A percentile compares a stretch with the other conserved stretches of the same genome.
These are phyloP conservation scores for Notodonta dromedarius DNA, from an alignment of 2,888 invertebrate species.

Conservation along the genomic window DNA sequence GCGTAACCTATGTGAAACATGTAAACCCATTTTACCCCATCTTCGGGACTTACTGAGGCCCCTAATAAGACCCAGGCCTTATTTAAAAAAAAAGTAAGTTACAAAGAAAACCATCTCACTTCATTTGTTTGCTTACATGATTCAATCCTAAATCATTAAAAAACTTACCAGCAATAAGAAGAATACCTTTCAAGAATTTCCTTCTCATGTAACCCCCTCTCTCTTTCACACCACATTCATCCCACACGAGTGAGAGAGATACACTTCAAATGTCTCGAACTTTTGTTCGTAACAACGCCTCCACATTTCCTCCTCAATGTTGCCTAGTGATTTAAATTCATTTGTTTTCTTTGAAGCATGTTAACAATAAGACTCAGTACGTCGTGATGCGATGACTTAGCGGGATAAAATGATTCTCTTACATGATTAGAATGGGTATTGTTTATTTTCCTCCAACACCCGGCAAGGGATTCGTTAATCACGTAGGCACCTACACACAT, in stretches of 20 bases:
- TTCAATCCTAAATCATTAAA: conserved; percentile 25
- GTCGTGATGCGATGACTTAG: conserved; percentile 61
- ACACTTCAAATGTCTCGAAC: conserved; percentile 31
- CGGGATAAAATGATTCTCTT: conserved; percentile 58
- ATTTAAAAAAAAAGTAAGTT: background rate
- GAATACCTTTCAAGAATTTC: conserved; percentile 36
- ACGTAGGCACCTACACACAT: background rate
- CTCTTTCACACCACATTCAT: conserved; percentile 19
- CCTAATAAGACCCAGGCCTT: too few species aligned
- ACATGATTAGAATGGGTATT: conserved; percentile 65
- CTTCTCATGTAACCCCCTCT: conserved; percentile 12
- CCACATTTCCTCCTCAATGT: conserved; percentile 45
- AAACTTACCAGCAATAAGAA: conserved; percentile 28
- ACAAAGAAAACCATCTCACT: background rate
- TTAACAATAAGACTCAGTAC: conserved; percentile 59
- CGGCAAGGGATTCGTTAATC: background rate
- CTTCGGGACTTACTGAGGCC: too few species aligned
- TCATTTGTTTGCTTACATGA: background rate
- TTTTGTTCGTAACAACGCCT: conserved; percentile 46
- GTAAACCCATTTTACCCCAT: too few species aligned
- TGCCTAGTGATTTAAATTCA: conserved; percentile 51
- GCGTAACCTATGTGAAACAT: too few species aligned
- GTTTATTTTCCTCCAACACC: conserved; percentile 53
- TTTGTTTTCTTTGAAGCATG: conserved; percentile 54
- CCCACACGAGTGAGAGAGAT: conserved; percentile 32